A percentile compares a stretch with the other conserved stretches of the same genome.
Conservation (phyloP, 2,113 vertebrate species). For the Laticauda colubrina region DNA sequence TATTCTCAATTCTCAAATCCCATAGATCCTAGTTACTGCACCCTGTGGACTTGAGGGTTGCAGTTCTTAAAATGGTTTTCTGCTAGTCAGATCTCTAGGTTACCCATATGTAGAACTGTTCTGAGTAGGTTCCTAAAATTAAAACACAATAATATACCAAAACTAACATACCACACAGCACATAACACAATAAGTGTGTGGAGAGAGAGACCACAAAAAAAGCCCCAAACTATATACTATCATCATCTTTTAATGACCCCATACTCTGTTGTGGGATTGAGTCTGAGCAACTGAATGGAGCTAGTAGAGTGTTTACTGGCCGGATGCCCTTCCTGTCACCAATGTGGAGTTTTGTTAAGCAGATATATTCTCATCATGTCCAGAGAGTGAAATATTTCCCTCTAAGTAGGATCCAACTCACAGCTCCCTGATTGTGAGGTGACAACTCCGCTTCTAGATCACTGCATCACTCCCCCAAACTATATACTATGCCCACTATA, state of each 20-base stretch:
- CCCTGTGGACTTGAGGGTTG: neutral
- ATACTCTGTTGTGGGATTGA: too few relatives aligned
- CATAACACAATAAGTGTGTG: neutral
- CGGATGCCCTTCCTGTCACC: too few relatives aligned
- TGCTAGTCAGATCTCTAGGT: neutral
- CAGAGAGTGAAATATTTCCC: too few relatives aligned
- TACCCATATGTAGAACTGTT: neutral
- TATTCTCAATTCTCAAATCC: neutral
- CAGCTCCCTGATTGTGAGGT: too few relatives aligned
- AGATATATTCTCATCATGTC: too few relatives aligned
- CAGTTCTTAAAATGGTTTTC: neutral
- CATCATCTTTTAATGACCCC: too few relatives aligned
- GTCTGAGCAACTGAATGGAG: too few relatives aligned
- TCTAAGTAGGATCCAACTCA: too few relatives aligned
- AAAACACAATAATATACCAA: neutral
- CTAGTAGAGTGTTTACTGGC: too few relatives aligned
- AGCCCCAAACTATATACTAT: neutral
- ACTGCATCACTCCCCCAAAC: neutral
- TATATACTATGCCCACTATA: neutral
- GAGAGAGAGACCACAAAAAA: neutral
- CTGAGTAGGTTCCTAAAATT: neutral
- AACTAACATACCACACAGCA: neutral
- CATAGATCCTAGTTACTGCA: neutral
- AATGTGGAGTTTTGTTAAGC: too few relatives aligned
- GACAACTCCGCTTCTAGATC: too few relatives aligned